Conservation (phyloP, 1,140 invertebrate species). For the Trissolcus basalis region DNA sequence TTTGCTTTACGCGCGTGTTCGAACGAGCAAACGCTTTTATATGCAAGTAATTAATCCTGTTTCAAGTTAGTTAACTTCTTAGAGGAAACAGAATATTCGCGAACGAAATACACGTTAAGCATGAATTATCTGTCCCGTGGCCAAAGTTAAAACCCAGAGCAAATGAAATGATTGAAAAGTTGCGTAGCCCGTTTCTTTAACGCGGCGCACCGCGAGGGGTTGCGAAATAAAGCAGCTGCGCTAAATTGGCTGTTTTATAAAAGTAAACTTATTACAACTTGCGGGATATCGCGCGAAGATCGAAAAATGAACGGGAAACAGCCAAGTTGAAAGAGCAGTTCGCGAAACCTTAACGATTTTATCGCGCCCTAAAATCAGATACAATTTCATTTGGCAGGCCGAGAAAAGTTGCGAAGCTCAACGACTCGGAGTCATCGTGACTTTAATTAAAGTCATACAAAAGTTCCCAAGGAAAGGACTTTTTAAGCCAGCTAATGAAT, state of each 20-base stretch:
- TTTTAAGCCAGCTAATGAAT: conserved; percentile 57
- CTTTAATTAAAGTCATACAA: conserved; percentile 59
- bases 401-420: conserved; percentile 54
- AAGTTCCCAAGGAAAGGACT: conserved; percentile 32
- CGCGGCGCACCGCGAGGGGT: conserved; percentile 28
- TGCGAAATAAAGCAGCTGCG: conserved; percentile 63
- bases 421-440: conserved; percentile 53
- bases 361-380: conserved; percentile 58
- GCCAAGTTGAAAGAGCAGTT: conserved; percentile 44
- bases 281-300: conserved; percentile 45
- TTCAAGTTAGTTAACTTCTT: conserved; percentile 62
- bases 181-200: conserved; percentile 24
- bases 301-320: conserved; percentile 41
- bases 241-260: conserved; percentile 65
- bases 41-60: conserved; percentile 62
- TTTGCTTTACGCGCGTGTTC: conserved; percentile 25
- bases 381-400: conserved; percentile 50
- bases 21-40: conserved; percentile 54
- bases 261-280: conserved; percentile 64
- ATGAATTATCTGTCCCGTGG: conserved; percentile 61
- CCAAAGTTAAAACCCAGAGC: conserved; percentile 58
- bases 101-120: conserved; percentile 47
- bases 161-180: conserved; percentile 67
- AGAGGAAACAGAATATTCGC: conserved; percentile 59
- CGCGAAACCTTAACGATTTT: conserved; percentile 57